These are phyloP conservation scores for Myotis daubentonii DNA, from an alignment of 2,797 vertebrate genomes.

Conservation along the genomic window DNA sequence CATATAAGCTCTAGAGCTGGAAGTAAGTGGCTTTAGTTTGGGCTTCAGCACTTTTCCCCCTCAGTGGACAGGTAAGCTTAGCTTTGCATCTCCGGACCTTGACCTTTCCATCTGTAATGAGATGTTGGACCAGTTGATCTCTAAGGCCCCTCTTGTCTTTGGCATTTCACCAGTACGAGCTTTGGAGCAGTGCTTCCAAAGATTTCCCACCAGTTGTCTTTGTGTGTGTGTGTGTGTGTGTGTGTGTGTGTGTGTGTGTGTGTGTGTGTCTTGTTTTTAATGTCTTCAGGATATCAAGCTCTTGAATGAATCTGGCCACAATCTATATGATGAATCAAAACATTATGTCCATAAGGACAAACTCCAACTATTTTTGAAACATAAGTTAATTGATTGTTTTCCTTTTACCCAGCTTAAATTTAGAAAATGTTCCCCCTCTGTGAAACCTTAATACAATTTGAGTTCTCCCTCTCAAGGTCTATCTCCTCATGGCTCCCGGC, in stretches of 20 bases:
- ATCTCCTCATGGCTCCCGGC: neutral
- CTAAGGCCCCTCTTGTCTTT: neutral
- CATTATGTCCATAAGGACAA: neutral
- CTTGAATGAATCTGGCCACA: neutral
- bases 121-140: neutral
- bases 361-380: neutral
- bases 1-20: neutral
- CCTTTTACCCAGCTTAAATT: conserved; percentile 23
- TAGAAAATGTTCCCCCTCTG: neutral
- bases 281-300: neutral
- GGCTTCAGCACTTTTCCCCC: neutral
- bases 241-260: neutral
- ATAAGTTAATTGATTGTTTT: neutral
- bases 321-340: neutral
- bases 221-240: too few relatives aligned
- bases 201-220: neutral
- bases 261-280: neutral
- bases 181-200: neutral
- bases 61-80: neutral
- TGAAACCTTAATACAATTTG: neutral
- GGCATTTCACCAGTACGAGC: neutral
- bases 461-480: neutral
- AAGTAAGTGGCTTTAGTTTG: neutral
- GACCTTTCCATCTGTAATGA: neutral
- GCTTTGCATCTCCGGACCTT: neutral